Conservation (phyloP, 2,797 vertebrate species). For the Rhadinocentrus ornatus region DNA sequence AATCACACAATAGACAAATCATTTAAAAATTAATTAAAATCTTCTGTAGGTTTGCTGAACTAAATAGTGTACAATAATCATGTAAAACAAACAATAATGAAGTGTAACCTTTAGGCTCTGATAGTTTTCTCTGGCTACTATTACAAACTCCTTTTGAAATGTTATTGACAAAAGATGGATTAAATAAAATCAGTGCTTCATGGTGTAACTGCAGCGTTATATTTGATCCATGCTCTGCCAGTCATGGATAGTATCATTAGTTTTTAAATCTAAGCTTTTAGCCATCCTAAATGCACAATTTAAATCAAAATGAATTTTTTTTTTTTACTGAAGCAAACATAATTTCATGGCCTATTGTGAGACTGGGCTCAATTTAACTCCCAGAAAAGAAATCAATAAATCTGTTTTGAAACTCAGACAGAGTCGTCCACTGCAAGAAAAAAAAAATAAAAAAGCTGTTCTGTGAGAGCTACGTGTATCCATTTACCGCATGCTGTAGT, state of each 20-base stretch:
- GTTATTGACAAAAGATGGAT: background rate
- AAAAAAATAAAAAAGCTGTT: conserved; percentile 1
- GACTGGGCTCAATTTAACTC: conserved; percentile 10
- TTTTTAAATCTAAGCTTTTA: background rate
- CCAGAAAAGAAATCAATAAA: conserved; percentile 51
- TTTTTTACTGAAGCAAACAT: conserved; percentile 13
- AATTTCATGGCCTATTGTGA: background rate
- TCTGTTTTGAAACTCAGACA: conserved; percentile 44
- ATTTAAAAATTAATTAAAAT: too few species aligned
- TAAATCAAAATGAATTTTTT: conserved; percentile 19
- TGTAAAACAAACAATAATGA: too few species aligned
- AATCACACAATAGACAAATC: too few species aligned
- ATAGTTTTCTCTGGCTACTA: too few species aligned
- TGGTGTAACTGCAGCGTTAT: background rate
- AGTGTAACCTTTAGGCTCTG: too few species aligned
- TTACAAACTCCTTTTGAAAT: background rate
- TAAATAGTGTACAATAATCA: too few species aligned
- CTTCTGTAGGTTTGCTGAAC: too few species aligned
- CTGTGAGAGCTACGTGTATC: conserved; percentile 26
- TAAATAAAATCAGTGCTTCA: background rate
- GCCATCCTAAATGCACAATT: background rate
- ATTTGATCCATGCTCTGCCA: background rate
- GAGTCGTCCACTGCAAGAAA: conserved; percentile 22
- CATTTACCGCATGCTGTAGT: conserved; percentile 46
- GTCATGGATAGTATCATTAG: background rate